phyloP scores from a whole-genome alignment of 2,888 invertebrate genomes.

The Drosophila neutralis region DNA sequence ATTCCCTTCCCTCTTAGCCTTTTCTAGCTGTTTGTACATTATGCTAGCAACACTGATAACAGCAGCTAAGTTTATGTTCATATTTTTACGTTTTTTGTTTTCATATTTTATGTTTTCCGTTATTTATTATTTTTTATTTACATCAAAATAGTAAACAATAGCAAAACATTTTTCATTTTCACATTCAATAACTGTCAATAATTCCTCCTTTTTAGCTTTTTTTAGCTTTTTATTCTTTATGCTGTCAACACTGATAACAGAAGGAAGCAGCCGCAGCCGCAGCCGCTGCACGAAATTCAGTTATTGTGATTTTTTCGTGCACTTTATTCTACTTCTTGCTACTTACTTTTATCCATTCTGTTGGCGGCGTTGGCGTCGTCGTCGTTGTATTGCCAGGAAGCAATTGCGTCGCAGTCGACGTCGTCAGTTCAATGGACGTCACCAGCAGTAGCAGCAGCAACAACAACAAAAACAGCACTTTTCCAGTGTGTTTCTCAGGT shows the following conservation, averaged over 20 bases:
- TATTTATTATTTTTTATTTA: background rate
- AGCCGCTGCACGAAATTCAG: conserved; percentile 44
- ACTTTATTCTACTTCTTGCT: conserved; percentile 28
- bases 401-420: conserved; percentile 49
- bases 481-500: conserved; percentile 42
- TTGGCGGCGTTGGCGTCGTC: conserved; percentile 28
- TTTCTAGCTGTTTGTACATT: too few species aligned
- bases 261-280: too few species aligned
- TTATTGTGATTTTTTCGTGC: conserved; percentile 30
- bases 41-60: too few species aligned
- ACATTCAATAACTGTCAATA: background rate
- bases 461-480: conserved; percentile 43
- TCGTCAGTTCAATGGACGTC: conserved; percentile 71
- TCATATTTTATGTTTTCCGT: background rate
- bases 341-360: conserved; percentile 73
- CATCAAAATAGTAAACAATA: background rate
- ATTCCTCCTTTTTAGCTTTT: background rate
- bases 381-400: conserved; percentile 58
- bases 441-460: conserved; percentile 38
- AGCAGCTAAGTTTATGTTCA: too few species aligned
- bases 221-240: conserved; percentile 2
- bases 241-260: conserved; percentile 4
- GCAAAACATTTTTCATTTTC: background rate
- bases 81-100: background rate
- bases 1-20: background rate